Evolutionary conservation across 2,888 invertebrate genomes (phyloP).

Genomic region (Limnephilus auricula): DNA sequence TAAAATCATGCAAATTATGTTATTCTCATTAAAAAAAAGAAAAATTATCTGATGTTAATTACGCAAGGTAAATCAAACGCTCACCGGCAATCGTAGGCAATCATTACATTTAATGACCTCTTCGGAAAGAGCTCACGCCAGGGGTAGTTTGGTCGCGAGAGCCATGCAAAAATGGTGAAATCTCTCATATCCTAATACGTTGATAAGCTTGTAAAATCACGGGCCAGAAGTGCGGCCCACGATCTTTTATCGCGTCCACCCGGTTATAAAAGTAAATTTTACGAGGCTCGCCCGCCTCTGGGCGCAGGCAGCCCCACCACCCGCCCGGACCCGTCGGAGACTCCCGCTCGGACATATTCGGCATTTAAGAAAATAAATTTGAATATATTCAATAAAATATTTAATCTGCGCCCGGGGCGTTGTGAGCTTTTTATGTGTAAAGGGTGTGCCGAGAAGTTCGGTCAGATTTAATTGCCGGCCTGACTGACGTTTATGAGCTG

Average conservation of each 20-base stretch:
- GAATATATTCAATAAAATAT: slow-evolving; percentile 66
- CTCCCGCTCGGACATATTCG: slow-evolving; percentile 38
- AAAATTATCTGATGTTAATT: neutral
- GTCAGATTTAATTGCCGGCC: slow-evolving; percentile 76
- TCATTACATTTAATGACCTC: slow-evolving; percentile 19
- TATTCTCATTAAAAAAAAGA: no score
- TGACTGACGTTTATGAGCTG: slow-evolving; percentile 75
- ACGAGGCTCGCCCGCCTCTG: slow-evolving; percentile 56
- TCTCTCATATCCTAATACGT: slow-evolving; percentile 46
- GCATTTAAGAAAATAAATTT: slow-evolving; percentile 57
- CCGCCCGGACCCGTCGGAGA: slow-evolving; percentile 34
- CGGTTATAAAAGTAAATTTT: slow-evolving; percentile 61
- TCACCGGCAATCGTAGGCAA: neutral
- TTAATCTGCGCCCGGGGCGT: slow-evolving; percentile 64
- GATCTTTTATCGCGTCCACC: slow-evolving; percentile 56
- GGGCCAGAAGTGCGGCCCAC: slow-evolving; percentile 50
- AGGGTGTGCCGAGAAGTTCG: slow-evolving; percentile 68
- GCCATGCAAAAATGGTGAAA: slow-evolving; percentile 44
- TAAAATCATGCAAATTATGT: no score
- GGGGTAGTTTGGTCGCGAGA: slow-evolving; percentile 10
- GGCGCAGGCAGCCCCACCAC: slow-evolving; percentile 26
- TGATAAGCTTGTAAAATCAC: slow-evolving; percentile 52
- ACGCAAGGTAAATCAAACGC: neutral
- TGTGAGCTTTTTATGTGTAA: slow-evolving; percentile 61
- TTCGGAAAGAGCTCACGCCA: neutral